phyloP scores from a whole-genome alignment of 2,113 vertebrate genomes.

The Epinephelus moara region DNA sequence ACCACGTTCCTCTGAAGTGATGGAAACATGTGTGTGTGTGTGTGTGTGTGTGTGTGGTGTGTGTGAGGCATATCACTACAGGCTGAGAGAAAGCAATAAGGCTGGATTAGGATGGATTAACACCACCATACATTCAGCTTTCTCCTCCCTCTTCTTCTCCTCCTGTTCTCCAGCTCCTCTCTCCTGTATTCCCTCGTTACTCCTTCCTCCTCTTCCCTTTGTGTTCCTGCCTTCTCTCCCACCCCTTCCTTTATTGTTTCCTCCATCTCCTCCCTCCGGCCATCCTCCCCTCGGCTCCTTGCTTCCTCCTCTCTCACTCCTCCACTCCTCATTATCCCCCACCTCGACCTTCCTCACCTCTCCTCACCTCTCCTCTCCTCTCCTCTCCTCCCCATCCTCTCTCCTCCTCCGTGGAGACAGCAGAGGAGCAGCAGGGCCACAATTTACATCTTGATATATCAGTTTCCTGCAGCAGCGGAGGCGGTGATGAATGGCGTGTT shows the following conservation, averaged over 20 bases:
- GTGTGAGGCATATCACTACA: conserved; percentile 1
- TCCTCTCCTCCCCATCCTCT: background rate
- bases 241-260: background rate
- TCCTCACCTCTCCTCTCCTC: too few relatives aligned
- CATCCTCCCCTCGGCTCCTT: background rate
- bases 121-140: conserved; percentile 8
- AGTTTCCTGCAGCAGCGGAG: conserved; percentile 62
- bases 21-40: background rate
- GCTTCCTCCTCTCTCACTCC: background rate
- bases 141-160: background rate
- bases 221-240: background rate
- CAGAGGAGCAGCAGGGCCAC: conserved; percentile 64
- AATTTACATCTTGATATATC: conserved; percentile 84
- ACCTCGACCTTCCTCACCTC: background rate
- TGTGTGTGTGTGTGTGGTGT: conserved; percentile 5
- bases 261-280: background rate
- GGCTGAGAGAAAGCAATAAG: conserved; percentile 51
- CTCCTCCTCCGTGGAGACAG: conserved; percentile 36
- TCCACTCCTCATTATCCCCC: background rate
- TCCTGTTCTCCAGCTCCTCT: background rate
- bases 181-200: background rate
- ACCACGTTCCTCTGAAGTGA: too few relatives aligned
- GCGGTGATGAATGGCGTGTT: conserved; percentile 78
- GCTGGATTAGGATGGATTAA: conserved; percentile 75
- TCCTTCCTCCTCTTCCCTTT: background rate